Conservation (phyloP, 92 coral and sea anemone species). For the Umimayanthus chanpuru region DNA sequence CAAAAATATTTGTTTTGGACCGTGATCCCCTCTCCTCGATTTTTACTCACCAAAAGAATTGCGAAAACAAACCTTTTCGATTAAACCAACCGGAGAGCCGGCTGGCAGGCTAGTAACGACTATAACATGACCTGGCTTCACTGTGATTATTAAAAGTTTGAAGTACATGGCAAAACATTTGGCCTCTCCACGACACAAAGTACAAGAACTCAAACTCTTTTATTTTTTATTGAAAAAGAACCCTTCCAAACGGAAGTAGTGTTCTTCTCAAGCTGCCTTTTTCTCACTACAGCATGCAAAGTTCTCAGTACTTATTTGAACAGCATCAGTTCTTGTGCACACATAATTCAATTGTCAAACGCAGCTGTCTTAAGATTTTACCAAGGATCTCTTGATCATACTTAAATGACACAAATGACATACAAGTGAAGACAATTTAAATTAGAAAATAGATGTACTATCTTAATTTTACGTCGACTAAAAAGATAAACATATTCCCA, state of each 20-base stretch:
- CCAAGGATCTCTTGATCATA: slow-evolving; percentile 27
- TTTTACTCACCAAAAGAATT: no score
- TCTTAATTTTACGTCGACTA: neutral
- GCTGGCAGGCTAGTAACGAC: no score
- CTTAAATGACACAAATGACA: neutral
- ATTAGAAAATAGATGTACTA: neutral
- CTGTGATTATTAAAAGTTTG: no score
- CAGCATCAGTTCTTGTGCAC: neutral
- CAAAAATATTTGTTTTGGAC: no score
- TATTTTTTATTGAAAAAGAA: slow-evolving; percentile 39
- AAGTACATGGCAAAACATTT: no score
- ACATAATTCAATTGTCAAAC: neutral
- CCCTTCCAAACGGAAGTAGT: slow-evolving; percentile 16
- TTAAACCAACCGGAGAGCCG: no score
- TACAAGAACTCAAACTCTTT: neutral
- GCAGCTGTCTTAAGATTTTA: slow-evolving; percentile 11
- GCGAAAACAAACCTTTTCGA: no score
- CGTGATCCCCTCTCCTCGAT: no score
- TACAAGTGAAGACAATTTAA: neutral
- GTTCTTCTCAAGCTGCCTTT: slow-evolving; percentile 16
- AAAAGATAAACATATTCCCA: neutral
- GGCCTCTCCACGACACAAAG: neutral
- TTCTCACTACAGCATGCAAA: neutral
- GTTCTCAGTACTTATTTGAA: neutral
- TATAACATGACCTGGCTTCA: no score